phyloP scores from a whole-genome alignment of 2,113 vertebrate genomes.

The Aegotheles bennettii region DNA sequence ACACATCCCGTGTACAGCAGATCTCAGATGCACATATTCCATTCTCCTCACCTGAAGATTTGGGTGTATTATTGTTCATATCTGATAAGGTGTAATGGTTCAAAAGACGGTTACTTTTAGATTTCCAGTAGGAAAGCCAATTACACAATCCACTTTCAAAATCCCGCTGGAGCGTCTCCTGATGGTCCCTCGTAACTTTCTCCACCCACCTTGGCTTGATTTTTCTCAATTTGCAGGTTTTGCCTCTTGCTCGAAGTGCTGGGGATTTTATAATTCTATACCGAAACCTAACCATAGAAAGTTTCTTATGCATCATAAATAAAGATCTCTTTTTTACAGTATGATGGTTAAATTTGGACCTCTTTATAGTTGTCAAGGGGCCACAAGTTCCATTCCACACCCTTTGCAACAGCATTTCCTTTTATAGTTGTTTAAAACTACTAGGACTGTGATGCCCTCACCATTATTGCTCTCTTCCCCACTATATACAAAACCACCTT shows the following conservation, averaged over 20 bases:
- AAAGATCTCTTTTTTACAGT: constrained; percentile 72
- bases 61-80: constrained; percentile 74
- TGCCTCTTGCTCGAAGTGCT: constrained; percentile 71
- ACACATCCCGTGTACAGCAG: constrained; percentile 9
- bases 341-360: constrained; percentile 69
- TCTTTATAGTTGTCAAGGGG: constrained; percentile 56
- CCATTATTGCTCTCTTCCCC: constrained; percentile 16
- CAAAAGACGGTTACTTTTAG: constrained; percentile 43
- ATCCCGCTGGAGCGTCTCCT: constrained; percentile 22
- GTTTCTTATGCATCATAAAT: constrained; percentile 82
- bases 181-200: constrained; percentile 67
- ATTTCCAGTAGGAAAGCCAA: constrained; percentile 59
- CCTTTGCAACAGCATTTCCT: constrained; percentile 68
- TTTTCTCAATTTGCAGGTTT: constrained; percentile 69
- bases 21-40: constrained; percentile 11
- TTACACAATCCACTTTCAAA: constrained; percentile 43
- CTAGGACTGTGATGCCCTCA: constrained; percentile 41
- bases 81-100: constrained; percentile 56
- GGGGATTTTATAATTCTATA: constrained; percentile 73
- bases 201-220: constrained; percentile 69
- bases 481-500: neutral
- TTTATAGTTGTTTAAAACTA: constrained; percentile 64
- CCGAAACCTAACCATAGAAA: constrained; percentile 76
- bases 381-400: constrained; percentile 65
- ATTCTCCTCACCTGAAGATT: constrained; percentile 39